Percentiles rank a stretch among this genome's conserved stretches.
Conservation (phyloP, 2,113 vertebrate species). For the Rhinolophus ferrumequinum region DNA sequence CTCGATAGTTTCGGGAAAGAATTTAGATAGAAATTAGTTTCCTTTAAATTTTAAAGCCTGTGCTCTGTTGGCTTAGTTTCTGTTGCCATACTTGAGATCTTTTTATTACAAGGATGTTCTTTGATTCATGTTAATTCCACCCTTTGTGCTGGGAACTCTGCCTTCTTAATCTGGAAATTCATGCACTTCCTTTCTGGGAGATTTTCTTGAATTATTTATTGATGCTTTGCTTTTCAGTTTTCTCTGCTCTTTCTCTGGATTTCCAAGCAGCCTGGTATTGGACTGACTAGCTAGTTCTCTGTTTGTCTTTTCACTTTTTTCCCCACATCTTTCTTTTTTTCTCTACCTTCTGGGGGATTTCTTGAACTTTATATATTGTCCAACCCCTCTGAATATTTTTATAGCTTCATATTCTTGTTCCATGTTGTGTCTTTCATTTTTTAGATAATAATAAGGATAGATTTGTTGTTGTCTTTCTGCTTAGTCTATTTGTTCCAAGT, state of each 20-base stretch:
- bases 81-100: neutral
- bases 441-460: neutral
- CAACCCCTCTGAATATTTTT: neutral
- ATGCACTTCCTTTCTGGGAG: neutral
- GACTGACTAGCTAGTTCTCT: neutral
- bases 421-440: constrained; percentile 1
- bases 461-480: neutral
- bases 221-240: neutral
- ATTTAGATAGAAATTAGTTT: neutral
- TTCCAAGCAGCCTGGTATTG: neutral
- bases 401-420: neutral
- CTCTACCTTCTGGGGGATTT: neutral
- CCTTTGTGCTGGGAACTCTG: neutral
- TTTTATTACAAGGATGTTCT: neutral
- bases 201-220: neutral
- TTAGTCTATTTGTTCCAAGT: neutral
- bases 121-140: neutral
- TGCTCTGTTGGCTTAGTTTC: neutral
- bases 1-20: neutral
- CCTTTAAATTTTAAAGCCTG: neutral
- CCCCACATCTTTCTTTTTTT: neutral
- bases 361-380: neutral
- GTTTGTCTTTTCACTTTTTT: neutral
- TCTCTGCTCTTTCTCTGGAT: neutral
- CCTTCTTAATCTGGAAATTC: neutral